Base-by-base conservation (phyloP, 1,140 invertebrate genomes). In the Leucophenga varia region DNA sequence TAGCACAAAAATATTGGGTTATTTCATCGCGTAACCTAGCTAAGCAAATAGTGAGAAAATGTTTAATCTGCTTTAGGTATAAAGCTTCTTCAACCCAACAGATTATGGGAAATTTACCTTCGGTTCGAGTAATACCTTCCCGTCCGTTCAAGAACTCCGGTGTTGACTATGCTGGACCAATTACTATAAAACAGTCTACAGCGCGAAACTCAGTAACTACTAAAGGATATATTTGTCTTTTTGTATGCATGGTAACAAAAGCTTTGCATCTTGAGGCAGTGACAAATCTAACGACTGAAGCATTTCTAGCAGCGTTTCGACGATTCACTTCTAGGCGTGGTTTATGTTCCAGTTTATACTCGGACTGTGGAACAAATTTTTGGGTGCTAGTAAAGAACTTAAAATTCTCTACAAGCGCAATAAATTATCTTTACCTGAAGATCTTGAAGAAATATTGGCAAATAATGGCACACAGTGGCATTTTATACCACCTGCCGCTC, bases 351-450 rank as follows among this genome's bases (percentile, higher is more conserved):
- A 38, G 57, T n/a, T 16, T 76, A 6, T 70, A 51, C 34, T 61
- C 57, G 7, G 73, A 78, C 44, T 70, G 73, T 41, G 73, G 64
- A 0, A 69, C 54, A 13, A 67, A 61, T 18, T 75, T 76, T 44
- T 64, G 7, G 52, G 65, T 9, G 25, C 36, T 12, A 34, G 21
- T 16, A 46, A 38, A 39, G 35, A 38, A 13, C 17, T 47, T 41
- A 30, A 10, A 35, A 16, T 35, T 14, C 8, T 35, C 14, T 10
- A 12, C 14, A 6, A 10, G 8, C 6, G 6, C 8, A 35, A 35
- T 14, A 6, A 16, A 8, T 12, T 12, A 10, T 14, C 8, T 6
- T 14, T 35, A 13, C 8, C 34, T 7, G 5, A 8, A 6, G 34
- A 10, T 6, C 34, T 35, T 6, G 6, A 35, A 35, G 8, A 14